phyloP scores from a whole-genome alignment of 2,113 vertebrate genomes.

The Anhinga anhinga region DNA sequence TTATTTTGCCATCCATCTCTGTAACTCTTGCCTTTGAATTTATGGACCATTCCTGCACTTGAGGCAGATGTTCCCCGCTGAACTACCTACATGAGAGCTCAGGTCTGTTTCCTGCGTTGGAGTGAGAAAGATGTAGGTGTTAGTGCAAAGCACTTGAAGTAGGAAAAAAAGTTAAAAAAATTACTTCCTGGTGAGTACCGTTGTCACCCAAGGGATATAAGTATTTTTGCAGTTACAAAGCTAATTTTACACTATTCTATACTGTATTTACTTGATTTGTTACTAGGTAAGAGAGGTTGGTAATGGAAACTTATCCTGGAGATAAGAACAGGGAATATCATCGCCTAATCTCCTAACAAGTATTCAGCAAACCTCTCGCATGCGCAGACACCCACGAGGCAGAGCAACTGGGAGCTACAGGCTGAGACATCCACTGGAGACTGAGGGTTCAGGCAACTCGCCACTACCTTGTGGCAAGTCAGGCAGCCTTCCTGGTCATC shows the following conservation, averaged over 20 bases:
- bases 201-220: neutral
- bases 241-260: neutral
- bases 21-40: neutral
- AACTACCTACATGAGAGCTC: neutral
- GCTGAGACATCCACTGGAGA: neutral
- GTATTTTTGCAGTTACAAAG: neutral
- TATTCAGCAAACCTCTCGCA: neutral
- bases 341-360: neutral
- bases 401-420: neutral
- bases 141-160: neutral
- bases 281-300: neutral
- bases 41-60: neutral
- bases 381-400: neutral
- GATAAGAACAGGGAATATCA: neutral
- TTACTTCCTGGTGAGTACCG: neutral
- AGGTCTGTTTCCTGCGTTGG: neutral
- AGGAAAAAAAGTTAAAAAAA: neutral
- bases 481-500: neutral
- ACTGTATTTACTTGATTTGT: neutral
- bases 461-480: neutral
- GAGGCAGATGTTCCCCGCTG: neutral
- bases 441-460: neutral
- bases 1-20: neutral
- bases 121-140: conserved; percentile 36
- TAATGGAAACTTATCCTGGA: neutral